Evolutionary conservation across 2,113 vertebrate species (phyloP).

Genomic region (Poeciliopsis turrubarensis): DNA sequence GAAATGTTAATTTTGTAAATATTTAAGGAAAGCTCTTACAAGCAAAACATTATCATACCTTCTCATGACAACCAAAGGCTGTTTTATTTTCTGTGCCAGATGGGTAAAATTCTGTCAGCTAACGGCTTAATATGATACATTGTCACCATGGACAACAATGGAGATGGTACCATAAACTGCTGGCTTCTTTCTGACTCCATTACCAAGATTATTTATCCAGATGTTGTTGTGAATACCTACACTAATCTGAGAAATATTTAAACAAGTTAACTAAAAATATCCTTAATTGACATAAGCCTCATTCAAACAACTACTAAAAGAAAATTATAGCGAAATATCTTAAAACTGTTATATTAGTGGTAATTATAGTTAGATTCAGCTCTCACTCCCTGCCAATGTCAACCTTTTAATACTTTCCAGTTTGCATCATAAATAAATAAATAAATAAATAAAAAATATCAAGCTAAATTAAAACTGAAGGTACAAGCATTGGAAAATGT

Average conservation of each 20-base stretch:
- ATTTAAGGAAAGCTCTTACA: not conserved
- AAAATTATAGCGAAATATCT: too few species aligned
- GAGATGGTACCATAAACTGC: conserved; percentile 26
- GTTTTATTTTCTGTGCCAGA: not conserved
- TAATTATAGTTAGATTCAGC: not conserved
- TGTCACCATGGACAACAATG: conserved; percentile 58
- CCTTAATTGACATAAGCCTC: too few species aligned
- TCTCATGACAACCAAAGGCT: too few species aligned
- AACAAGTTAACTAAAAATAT: not conserved
- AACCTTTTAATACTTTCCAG: not conserved
- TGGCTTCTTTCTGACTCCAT: conserved; percentile 16
- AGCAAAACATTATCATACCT: not conserved
- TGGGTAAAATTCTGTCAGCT: conserved; percentile 34
- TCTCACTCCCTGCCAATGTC: not conserved
- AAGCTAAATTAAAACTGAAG: not conserved
- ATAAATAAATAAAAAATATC: too few species aligned
- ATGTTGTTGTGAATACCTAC: not conserved
- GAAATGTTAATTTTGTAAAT: not conserved
- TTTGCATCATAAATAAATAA: not conserved
- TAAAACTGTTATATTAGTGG: too few species aligned
- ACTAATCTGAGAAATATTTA: not conserved
- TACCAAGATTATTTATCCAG: not conserved
- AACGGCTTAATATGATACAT: conserved; percentile 19
- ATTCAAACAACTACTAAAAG: too few species aligned
- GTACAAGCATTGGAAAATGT: not conserved